Evolutionary conservation across 2,888 invertebrate species (phyloP).

Genomic region (Lithophane semibrunnea): DNA sequence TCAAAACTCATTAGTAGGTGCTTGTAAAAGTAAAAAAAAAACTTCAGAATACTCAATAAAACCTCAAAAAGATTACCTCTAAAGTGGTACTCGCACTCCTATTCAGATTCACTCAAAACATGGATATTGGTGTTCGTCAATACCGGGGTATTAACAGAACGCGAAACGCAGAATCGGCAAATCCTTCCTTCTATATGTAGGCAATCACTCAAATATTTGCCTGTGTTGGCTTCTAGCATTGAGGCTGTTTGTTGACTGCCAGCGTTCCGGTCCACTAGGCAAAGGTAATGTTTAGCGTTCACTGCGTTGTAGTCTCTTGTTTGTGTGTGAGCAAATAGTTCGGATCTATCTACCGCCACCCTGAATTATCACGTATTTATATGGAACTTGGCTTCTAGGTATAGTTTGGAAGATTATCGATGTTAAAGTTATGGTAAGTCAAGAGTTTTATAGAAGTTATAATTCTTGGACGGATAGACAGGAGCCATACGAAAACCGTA

Average conservation of each 20-base stretch:
- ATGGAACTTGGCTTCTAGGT: neutral
- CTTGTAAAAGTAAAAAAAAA: neutral
- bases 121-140: conserved; percentile 50
- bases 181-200: conserved; percentile 68
- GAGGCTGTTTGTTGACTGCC: conserved; percentile 68
- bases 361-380: conserved; percentile 38
- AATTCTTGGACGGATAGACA: neutral
- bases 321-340: conserved; percentile 52
- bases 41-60: neutral
- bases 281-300: conserved; percentile 78
- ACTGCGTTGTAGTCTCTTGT: conserved; percentile 43
- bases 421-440: neutral
- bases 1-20: neutral
- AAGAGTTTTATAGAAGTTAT: neutral
- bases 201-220: conserved; percentile 84
- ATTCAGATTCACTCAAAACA: conserved; percentile 50
- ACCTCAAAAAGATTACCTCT: conserved; percentile 7
- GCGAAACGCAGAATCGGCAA: conserved; percentile 55
- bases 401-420: conserved; percentile 2
- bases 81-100: conserved; percentile 8
- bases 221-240: conserved; percentile 65
- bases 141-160: conserved; percentile 44
- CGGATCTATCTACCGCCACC: conserved; percentile 31
- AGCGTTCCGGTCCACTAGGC: conserved; percentile 72
- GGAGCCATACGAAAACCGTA: no score